Percentiles rank a stretch among this genome's conserved stretches.
Evolutionary conservation across 2,113 vertebrate species (phyloP).

Genomic region (Calyptomena viridis): DNA sequence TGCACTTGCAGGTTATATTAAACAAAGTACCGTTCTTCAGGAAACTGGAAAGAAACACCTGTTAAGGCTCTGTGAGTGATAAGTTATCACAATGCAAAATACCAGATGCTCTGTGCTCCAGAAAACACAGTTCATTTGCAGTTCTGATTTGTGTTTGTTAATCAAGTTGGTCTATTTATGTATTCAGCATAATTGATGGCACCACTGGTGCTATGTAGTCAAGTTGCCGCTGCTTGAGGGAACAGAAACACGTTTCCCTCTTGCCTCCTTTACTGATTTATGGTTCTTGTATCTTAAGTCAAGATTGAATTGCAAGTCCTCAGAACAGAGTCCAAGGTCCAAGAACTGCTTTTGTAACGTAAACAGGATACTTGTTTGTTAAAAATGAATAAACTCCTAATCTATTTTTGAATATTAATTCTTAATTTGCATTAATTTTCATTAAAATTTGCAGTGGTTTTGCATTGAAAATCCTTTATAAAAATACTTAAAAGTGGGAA

Average conservation of each 20-base stretch:
- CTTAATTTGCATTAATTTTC: conserved; percentile 28
- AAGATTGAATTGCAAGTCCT: not conserved
- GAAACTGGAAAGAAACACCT: not conserved
- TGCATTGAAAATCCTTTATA: not conserved
- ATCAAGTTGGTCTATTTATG: not conserved
- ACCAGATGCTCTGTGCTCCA: not conserved
- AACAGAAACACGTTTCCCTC: not conserved
- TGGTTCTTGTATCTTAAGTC: not conserved
- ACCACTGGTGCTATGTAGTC: not conserved
- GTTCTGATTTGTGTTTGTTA: not conserved
- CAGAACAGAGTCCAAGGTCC: not conserved
- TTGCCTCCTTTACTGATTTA: not conserved
- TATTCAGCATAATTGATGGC: not conserved
- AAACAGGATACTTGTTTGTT: not conserved
- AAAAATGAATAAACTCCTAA: not conserved
- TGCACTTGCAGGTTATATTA: not conserved
- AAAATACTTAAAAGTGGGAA: conserved; percentile 6
- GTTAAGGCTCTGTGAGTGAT: not conserved
- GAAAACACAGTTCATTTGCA: not conserved
- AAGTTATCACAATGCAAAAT: not conserved
- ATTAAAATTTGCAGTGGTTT: not conserved
- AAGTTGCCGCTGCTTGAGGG: not conserved
- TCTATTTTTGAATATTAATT: conserved; percentile 23
- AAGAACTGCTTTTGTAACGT: not conserved
- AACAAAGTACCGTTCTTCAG: not conserved